phyloP scores from a whole-genome alignment of 2,113 vertebrate genomes.

The Parus major region DNA sequence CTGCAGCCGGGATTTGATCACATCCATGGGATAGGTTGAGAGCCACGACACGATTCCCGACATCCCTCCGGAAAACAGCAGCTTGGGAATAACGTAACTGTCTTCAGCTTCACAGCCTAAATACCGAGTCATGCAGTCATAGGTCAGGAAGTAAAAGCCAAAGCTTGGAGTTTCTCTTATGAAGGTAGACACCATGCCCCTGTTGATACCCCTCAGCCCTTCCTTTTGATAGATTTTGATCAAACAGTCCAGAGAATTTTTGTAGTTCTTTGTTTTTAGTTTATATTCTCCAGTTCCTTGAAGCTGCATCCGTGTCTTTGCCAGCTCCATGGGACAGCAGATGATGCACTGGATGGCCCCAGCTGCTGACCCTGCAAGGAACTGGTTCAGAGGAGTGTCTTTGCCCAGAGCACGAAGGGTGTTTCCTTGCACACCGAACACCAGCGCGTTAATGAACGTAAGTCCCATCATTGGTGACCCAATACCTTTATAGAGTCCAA shows the following conservation, averaged over 20 bases:
- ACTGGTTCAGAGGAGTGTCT: conserved; percentile 93
- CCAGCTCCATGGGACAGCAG: conserved; percentile 98
- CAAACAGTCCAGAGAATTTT: conserved; percentile 93
- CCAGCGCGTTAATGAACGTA: conserved; percentile 96
- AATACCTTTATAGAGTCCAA: conserved; percentile 95
- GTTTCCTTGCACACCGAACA: conserved; percentile 96
- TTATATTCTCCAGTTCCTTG: conserved; percentile 89
- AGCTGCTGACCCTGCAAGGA: conserved; percentile 89
- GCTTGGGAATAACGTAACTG: conserved; percentile 88
- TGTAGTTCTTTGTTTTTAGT: conserved; percentile 84
- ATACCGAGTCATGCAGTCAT: conserved; percentile 87
- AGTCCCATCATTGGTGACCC: conserved; percentile 98
- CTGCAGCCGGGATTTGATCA: conserved; percentile 95
- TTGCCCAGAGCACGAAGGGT: conserved; percentile 82
- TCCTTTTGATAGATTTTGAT: conserved; percentile 88
- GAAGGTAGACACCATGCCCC: conserved; percentile 91
- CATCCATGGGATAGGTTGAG: conserved; percentile 92
- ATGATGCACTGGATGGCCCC: conserved; percentile 92
- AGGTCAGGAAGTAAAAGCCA: conserved; percentile 93
- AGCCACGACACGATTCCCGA: conserved; percentile 93
- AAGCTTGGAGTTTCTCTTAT: conserved; percentile 93
- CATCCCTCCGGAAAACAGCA: conserved; percentile 92
- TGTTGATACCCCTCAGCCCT: conserved; percentile 87
- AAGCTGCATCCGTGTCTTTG: conserved; percentile 97
- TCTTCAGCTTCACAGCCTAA: conserved; percentile 88